phyloP scores from a whole-genome alignment of 2,113 vertebrate genomes.

The Anolis carolinensis region DNA sequence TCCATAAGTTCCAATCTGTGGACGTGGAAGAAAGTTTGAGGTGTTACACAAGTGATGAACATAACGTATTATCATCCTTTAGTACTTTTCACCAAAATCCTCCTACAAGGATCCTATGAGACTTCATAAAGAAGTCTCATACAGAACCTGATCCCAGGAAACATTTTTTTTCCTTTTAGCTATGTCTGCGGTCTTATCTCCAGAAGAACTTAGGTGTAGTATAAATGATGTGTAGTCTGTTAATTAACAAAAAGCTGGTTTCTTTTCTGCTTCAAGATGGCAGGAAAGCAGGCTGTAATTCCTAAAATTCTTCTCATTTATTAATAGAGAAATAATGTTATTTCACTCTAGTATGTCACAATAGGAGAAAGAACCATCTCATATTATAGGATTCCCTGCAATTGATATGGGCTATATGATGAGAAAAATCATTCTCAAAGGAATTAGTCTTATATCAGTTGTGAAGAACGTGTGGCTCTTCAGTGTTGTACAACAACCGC shows the following conservation, averaged over 20 bases:
- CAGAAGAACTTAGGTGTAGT: neutral
- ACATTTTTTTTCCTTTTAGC: neutral
- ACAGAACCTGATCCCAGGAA: no score
- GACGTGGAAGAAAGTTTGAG: neutral
- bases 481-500: neutral
- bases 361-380: no score
- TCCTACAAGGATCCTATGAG: neutral
- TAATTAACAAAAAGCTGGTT: neutral
- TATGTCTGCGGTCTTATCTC: neutral
- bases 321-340: no score
- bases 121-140: neutral
- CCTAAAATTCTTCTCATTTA: no score
- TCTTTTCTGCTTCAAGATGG: neutral
- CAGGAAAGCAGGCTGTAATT: no score
- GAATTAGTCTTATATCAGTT: neutral
- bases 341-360: no score
- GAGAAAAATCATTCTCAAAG: no score
- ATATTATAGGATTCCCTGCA: no score
- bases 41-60: neutral
- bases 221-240: neutral
- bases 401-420: no score
- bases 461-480: neutral
- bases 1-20: neutral
- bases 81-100: neutral
- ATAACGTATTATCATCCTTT: neutral